These are phyloP conservation scores for Monochamus alternatus DNA, from an alignment of 2,888 invertebrate genomes.

Conservation along the genomic window DNA sequence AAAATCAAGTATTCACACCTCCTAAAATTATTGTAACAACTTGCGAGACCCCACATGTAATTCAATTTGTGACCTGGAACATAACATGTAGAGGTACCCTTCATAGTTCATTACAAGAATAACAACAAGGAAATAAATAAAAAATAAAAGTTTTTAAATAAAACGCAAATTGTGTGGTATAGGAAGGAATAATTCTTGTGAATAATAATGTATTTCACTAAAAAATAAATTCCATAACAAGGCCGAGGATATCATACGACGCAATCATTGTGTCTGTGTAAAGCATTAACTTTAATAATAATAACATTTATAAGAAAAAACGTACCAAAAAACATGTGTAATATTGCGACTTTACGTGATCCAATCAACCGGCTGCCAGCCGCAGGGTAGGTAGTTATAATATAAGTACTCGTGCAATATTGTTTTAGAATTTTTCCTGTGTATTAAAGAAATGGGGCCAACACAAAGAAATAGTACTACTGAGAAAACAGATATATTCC, in stretches of 20 bases:
- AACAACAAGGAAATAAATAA: constrained; percentile 19
- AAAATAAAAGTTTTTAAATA: constrained; percentile 21
- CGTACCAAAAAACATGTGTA: constrained; percentile 27
- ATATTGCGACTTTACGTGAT: constrained; percentile 27
- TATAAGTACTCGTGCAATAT: not conserved
- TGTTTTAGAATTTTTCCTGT: no score
- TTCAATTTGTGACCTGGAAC: not conserved
- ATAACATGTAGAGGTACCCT: constrained; percentile 1
- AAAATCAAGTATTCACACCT: no score
- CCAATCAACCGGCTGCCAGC: constrained; percentile 3
- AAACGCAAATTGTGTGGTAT: constrained; percentile 8
- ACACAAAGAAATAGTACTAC: no score
- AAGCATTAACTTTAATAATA: constrained; percentile 18
- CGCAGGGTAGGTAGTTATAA: not conserved
- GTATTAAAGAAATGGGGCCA: no score
- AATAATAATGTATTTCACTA: constrained; percentile 8
- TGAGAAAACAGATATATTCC: no score
- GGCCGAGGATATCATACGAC: constrained; percentile 30
- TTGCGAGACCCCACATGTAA: no score
- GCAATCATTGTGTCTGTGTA: constrained; percentile 22
- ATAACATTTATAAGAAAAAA: constrained; percentile 21
- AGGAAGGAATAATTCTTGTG: constrained; percentile 15
- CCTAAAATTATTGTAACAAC: no score
- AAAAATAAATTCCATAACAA: constrained; percentile 36
- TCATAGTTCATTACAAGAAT: constrained; percentile 27